Evolutionary conservation across 2,888 invertebrate genomes (phyloP), one percentile per base, ranked within the genome.

Genomic region (Fissipunctia ypsillon): DNA sequence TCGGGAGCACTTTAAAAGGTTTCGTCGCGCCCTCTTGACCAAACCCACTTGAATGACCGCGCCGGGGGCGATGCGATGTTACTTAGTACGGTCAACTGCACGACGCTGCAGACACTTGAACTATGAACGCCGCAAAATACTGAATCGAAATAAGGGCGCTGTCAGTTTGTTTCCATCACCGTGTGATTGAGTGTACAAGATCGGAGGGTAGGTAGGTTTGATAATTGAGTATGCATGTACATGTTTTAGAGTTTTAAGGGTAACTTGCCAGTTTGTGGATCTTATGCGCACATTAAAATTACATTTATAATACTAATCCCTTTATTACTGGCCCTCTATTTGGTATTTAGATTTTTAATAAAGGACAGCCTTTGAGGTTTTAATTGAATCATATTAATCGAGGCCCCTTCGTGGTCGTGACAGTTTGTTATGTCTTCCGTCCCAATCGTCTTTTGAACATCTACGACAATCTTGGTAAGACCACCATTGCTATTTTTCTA

Each of bases 1-100:
- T 75, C 4, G 41, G 68, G 68, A 43, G 76, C 81, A 84, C 68
- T 84, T 81, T 84, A 70, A 80, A 84, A 80, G 81, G 84, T 70
- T 73, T 69, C 68, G 81, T 50, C 70, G 81, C 84, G 68, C 84
- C 81, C 84, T 84, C 81, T 84, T 75, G 81, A 84, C 84, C 81
- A 61, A 60, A 31, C 84, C 81, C 65, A 65, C 80, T 80, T 50
- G 48, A 52, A 7, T n/a, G 28, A 41, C 69, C 67, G 50, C 65
- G 45, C 73, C 70, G 60, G 65, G 54, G 59, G 80, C 69, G 35
- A 63, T 45, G 52, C 45, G 28, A 14, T 48, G 60, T 68, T 83
- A 72, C 66, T 63, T 38, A 43, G n/a, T 54, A 54, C 63, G 14
- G 16, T 28, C 6, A 22, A 45, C 16, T 16, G 9, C 14, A 43